phyloP scores from a whole-genome alignment of 2,888 invertebrate genomes.

The Orthonevra nobilis region DNA sequence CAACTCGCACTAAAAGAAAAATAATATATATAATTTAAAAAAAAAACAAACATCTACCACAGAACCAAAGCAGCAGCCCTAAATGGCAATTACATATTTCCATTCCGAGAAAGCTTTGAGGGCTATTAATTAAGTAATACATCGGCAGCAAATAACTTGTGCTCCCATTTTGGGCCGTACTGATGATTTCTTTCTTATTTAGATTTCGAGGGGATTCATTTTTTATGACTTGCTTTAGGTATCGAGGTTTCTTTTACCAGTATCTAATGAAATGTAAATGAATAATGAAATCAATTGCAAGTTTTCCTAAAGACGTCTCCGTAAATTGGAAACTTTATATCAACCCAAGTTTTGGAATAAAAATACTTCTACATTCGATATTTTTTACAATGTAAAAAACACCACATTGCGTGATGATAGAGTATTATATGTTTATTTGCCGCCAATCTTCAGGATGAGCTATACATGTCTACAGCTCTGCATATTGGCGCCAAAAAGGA shows the following conservation, averaged over 20 bases:
- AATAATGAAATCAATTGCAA: conserved; percentile 31
- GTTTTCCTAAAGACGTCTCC: too few relatives aligned
- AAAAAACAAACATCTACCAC: conserved; percentile 61
- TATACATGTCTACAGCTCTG: too few relatives aligned
- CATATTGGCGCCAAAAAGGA: conserved; percentile 55
- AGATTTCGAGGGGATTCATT: neutral
- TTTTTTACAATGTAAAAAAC: conserved; percentile 26
- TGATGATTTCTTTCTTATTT: conserved; percentile 10
- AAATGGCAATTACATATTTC: conserved; percentile 63
- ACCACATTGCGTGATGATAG: conserved; percentile 38
- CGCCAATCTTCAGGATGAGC: conserved; percentile 27
- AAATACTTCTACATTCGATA: too few relatives aligned
- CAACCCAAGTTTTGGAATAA: neutral
- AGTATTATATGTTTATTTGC: conserved; percentile 30
- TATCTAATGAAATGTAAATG: conserved; percentile 12
- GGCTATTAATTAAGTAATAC: conserved; percentile 62
- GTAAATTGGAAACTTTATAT: too few relatives aligned
- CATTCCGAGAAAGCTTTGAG: conserved; percentile 62
- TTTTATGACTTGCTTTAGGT: neutral
- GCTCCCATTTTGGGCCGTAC: conserved; percentile 4
- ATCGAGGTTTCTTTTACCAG: neutral
- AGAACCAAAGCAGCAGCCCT: conserved; percentile 56
- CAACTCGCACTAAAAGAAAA: conserved; percentile 30
- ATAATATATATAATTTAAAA: conserved; percentile 14
- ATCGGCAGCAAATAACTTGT: conserved; percentile 11